Percentiles rank a stretch among this genome's conserved stretches.
Conservation (phyloP, 2,113 vertebrate species). For the Phrynosoma blainvillii region DNA sequence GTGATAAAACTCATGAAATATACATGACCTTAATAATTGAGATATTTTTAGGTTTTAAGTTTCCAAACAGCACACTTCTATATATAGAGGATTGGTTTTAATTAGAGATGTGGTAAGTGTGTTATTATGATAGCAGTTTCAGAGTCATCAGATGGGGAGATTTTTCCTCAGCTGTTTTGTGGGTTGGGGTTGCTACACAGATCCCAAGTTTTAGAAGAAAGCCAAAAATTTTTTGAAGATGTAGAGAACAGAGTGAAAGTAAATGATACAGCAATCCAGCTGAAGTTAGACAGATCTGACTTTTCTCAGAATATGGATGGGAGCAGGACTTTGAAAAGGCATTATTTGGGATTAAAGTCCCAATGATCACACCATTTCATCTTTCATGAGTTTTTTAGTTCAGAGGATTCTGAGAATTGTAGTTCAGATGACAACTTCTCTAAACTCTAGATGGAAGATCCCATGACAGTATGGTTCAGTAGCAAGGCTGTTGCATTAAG, state of each 20-base stretch:
- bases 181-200: background rate
- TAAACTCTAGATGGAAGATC: background rate
- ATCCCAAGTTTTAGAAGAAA: background rate
- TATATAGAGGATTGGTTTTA: conserved; percentile 29
- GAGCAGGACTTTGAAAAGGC: background rate
- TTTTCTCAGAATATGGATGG: too few species aligned
- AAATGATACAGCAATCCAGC: background rate
- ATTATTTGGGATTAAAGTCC: too few species aligned
- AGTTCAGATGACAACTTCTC: too few species aligned
- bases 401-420: too few species aligned
- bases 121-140: background rate
- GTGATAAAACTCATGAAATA: conserved; percentile 39
- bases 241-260: background rate
- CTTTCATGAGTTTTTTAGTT: too few species aligned
- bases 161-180: background rate
- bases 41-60: conserved; percentile 40
- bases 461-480: too few species aligned
- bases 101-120: conserved; percentile 22
- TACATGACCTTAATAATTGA: conserved; percentile 2
- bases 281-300: background rate
- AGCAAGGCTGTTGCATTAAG: too few species aligned
- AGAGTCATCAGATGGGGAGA: background rate
- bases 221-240: rapidly evolving
- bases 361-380: too few species aligned
- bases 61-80: conserved; percentile 33